phyloP scores from a whole-genome alignment of 2,797 vertebrate genomes.

The Sylvilagus floridanus region DNA sequence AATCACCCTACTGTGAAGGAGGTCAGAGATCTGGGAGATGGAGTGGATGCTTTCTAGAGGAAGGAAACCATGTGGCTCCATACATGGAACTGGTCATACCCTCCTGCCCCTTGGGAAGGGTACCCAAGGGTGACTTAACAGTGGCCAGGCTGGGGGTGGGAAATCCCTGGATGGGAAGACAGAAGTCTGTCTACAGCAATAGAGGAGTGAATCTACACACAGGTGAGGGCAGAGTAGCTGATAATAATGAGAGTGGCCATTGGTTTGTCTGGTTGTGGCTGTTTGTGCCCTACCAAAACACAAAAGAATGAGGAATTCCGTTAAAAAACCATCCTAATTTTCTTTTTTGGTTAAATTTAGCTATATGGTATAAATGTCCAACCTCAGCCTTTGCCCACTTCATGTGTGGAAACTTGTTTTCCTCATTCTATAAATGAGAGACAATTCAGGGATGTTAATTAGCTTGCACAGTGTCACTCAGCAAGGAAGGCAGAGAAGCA shows the following conservation, averaged over 20 bases:
- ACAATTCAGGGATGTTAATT: conserved; percentile 1
- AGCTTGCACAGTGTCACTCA: not conserved
- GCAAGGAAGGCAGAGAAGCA: not conserved
- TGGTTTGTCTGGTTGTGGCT: not conserved
- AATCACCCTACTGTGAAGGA: conserved; percentile 57
- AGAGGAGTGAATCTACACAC: not conserved
- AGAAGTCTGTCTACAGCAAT: not conserved
- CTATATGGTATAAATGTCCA: not conserved
- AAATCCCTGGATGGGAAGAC: not conserved
- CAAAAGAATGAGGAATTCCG: not conserved
- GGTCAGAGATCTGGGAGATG: not conserved
- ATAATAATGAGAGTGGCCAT: not conserved
- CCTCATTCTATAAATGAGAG: not conserved
- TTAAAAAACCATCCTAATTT: not conserved
- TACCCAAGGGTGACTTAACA: not conserved
- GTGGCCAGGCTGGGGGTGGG: not conserved
- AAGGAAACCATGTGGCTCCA: conserved; percentile 23
- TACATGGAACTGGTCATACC: conserved; percentile 8
- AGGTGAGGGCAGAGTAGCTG: not conserved
- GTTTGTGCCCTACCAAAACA: not conserved
- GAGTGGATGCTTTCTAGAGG: not conserved
- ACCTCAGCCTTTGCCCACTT: not conserved
- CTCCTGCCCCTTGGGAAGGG: not conserved
- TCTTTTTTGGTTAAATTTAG: conserved; percentile 36
- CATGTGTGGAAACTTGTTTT: not conserved